These are phyloP conservation scores for Babylonia areolata DNA, from an alignment of 1,140 invertebrate species.

Conservation along the genomic window DNA sequence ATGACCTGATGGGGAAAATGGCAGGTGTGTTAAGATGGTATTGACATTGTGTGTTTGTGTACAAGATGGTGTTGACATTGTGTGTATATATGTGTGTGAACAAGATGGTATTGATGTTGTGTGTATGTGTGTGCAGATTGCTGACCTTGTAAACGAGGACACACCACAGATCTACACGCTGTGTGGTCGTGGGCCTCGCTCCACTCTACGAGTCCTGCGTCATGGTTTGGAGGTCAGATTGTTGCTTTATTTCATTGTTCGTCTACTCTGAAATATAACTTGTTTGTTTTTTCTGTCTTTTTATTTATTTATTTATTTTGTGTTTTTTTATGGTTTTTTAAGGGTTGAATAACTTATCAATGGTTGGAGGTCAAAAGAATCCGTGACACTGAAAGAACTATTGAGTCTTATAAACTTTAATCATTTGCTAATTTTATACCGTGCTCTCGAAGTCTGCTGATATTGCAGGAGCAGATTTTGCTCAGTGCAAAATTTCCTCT, in stretches of 20 bases:
- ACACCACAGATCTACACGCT: slow-evolving; percentile 98
- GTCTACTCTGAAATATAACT: not conserved
- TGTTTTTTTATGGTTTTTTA: too few species aligned
- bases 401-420: too few species aligned
- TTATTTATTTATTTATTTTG: not conserved
- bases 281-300: not conserved
- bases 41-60: not conserved
- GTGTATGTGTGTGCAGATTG: slow-evolving; percentile 71
- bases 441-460: too few species aligned
- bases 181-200: slow-evolving; percentile 96
- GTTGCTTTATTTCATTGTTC: not conserved
- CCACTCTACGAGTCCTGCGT: slow-evolving; percentile 92
- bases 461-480: too few species aligned
- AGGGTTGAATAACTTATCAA: too few species aligned
- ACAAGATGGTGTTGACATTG: not conserved
- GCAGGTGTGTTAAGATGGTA: not conserved
- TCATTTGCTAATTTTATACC: too few species aligned
- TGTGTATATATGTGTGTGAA: too few species aligned
- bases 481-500: too few species aligned
- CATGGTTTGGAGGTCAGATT: slow-evolving; percentile 91
- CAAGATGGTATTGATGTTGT: too few species aligned
- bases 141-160: slow-evolving; percentile 93
- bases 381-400: too few species aligned
- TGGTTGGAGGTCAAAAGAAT: too few species aligned
- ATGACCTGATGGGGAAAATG: too few species aligned